These are phyloP conservation scores for Ophiodon elongatus DNA, from an alignment of 2,113 vertebrate species.

Conservation along the genomic window DNA sequence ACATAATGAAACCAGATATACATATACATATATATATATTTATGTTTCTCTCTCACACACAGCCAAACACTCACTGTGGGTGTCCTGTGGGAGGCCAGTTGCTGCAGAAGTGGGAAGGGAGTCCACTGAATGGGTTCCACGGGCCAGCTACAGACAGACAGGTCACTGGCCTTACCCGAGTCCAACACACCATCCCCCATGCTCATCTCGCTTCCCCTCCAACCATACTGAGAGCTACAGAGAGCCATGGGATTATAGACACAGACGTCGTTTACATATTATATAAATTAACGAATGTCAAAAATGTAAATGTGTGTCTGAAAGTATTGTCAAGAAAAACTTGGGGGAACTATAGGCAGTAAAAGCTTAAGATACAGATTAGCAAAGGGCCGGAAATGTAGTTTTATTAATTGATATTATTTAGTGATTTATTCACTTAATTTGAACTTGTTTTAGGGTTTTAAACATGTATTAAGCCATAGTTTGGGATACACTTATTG, in stretches of 20 bases:
- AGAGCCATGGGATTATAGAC: constrained; percentile 12
- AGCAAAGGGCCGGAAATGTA: neutral
- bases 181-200: constrained; percentile 89
- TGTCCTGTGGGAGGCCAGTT: constrained; percentile 81
- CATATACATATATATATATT: neutral
- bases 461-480: neutral
- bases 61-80: constrained; percentile 69
- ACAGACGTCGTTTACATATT: neutral
- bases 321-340: neutral
- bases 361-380: neutral
- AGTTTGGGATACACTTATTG: neutral
- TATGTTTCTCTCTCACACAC: neutral
- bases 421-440: neutral
- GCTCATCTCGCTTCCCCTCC: constrained; percentile 88
- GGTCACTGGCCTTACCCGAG: constrained; percentile 91
- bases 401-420: neutral
- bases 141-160: constrained; percentile 92
- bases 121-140: constrained; percentile 90
- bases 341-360: neutral
- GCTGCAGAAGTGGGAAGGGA: constrained; percentile 88
- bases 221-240: constrained; percentile 85
- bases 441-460: neutral
- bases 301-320: no score
- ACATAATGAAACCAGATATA: constrained; percentile 13
- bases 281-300: neutral